These are phyloP conservation scores for Euplexia lucipara DNA, from an alignment of 2,888 invertebrate species.

Conservation along the genomic window DNA sequence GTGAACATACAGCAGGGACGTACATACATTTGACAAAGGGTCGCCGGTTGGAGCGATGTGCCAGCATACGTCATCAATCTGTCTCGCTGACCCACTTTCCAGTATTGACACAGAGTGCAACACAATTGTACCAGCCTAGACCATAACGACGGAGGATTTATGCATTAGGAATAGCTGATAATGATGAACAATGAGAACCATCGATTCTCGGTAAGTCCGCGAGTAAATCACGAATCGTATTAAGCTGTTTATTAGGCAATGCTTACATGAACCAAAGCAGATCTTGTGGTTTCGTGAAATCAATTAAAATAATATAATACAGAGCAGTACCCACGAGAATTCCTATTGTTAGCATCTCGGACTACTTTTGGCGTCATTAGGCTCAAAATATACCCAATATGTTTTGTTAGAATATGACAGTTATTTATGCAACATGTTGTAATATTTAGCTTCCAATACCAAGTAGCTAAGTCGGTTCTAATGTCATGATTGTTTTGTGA, in stretches of 20 bases:
- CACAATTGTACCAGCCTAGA: constrained; percentile 53
- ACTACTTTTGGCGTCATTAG: constrained; percentile 40
- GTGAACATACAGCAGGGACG: constrained; percentile 35
- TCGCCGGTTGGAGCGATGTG: constrained; percentile 51
- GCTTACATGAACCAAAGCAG: constrained; percentile 20
- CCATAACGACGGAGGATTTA: constrained; percentile 57
- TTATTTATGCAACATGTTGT: constrained; percentile 23
- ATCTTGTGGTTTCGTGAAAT: constrained; percentile 26
- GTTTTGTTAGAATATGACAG: constrained; percentile 20
- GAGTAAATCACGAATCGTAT: constrained; percentile 59
- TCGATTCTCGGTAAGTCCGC: constrained; percentile 59
- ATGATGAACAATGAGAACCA: constrained; percentile 64
- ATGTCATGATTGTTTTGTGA: constrained; percentile 18
- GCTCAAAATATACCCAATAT: constrained; percentile 6
- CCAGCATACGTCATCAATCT: constrained; percentile 64
- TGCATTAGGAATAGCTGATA: constrained; percentile 62
- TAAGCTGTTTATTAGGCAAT: constrained; percentile 49
- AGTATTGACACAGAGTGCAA: constrained; percentile 63
- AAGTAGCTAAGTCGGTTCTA: constrained; percentile 13
- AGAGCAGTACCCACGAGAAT: constrained; percentile 9
- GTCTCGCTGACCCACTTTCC: constrained; percentile 66
- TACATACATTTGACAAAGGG: constrained; percentile 59
- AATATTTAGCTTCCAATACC: constrained; percentile 10
- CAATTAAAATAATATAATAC: constrained; percentile 19
- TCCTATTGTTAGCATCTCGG: constrained; percentile 2